Evolutionary conservation across 2,113 vertebrate species (phyloP).

Genomic region (Hirundichthys speculiger): DNA sequence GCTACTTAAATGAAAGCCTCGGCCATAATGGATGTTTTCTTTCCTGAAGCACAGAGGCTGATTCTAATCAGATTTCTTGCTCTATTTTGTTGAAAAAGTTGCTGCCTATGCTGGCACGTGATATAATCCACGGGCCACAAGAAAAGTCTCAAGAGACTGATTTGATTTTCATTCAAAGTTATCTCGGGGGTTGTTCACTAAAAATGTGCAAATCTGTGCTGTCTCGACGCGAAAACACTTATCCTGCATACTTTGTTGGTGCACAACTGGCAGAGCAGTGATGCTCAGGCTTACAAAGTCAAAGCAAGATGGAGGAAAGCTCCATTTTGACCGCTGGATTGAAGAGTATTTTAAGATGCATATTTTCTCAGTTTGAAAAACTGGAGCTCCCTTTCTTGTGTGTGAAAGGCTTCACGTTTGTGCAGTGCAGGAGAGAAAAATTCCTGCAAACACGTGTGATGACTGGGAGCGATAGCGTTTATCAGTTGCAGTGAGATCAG

Average conservation of each 20-base stretch:
- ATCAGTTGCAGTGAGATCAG: conserved; percentile 75
- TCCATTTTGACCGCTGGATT: neutral
- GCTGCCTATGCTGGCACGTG: conserved; percentile 7
- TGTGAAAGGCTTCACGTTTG: neutral
- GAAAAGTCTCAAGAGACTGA: neutral
- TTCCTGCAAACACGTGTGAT: conserved; percentile 62
- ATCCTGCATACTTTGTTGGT: too few species aligned
- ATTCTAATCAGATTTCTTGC: conserved; percentile 59
- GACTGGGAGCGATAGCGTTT: conserved; percentile 74
- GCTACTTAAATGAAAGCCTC: conserved; percentile 79
- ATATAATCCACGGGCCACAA: neutral
- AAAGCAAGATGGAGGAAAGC: too few species aligned
- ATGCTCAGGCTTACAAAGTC: too few species aligned
- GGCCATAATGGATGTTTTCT: conserved; percentile 67
- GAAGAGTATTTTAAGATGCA: neutral
- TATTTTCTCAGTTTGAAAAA: neutral
- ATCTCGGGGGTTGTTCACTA: neutral
- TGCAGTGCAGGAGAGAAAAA: conserved; percentile 16
- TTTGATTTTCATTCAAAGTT: neutral
- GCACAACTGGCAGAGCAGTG: too few species aligned
- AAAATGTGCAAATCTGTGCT: too few species aligned
- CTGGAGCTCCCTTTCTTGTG: conserved; percentile 8
- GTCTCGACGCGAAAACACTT: too few species aligned
- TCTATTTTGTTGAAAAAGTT: conserved; percentile 20
- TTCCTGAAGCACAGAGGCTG: conserved; percentile 43